phyloP scores from a whole-genome alignment of 2,113 vertebrate genomes.

The Saccopteryx bilineata region DNA sequence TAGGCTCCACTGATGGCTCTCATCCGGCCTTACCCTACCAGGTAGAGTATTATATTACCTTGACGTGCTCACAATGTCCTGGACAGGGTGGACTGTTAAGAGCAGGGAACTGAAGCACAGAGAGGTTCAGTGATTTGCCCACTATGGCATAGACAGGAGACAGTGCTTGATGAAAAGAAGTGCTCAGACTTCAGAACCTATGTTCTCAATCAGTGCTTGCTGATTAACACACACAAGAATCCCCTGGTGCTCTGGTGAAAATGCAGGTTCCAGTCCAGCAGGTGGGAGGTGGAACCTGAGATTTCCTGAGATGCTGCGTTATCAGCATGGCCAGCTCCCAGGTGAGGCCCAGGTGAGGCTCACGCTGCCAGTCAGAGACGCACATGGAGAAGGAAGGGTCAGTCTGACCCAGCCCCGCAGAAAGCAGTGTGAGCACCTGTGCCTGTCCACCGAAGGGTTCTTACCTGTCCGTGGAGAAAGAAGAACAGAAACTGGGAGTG shows the following conservation, averaged over 20 bases:
- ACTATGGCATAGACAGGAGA: background rate
- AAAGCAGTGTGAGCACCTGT: background rate
- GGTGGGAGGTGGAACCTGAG: background rate
- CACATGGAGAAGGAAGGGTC: background rate
- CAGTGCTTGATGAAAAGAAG: background rate
- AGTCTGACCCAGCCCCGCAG: fast-evolving
- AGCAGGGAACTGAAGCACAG: background rate
- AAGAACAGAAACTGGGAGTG: background rate
- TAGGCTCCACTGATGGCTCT: background rate
- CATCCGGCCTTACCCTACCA: background rate
- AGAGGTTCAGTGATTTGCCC: background rate
- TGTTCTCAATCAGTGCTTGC: background rate
- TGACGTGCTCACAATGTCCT: fast-evolving
- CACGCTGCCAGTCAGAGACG: background rate
- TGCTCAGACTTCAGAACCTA: background rate
- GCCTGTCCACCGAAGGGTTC: background rate
- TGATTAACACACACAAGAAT: background rate
- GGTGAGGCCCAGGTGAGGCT: background rate
- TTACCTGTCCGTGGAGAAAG: background rate
- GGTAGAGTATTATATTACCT: too few relatives aligned
- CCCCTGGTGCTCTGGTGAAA: background rate
- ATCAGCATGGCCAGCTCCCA: background rate
- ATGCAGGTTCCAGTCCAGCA: background rate
- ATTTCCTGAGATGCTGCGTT: background rate
- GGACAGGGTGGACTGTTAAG: background rate